Evolutionary conservation across 2,797 vertebrate genomes (phyloP).

Genomic region (Cryptoblepharus egeriae): DNA sequence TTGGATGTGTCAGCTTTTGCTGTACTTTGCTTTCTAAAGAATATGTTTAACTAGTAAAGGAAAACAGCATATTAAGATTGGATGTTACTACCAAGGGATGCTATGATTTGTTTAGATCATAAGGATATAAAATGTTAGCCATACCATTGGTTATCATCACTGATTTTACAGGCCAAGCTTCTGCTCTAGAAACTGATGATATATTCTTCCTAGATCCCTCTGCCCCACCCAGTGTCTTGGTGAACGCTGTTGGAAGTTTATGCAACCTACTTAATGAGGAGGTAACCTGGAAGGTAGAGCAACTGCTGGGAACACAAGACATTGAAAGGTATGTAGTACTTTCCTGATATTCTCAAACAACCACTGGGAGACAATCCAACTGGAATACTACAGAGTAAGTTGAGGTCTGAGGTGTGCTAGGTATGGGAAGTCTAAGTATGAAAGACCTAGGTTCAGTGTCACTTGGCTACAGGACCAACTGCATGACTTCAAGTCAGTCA

Average conservation of each 20-base stretch:
- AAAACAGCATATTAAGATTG: not conserved
- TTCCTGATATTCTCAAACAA: not conserved
- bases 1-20: too few relatives aligned
- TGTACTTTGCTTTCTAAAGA: not conserved
- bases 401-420: not conserved
- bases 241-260: slow-evolving; percentile 82
- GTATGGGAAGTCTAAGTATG: too few relatives aligned
- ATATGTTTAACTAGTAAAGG: not conserved
- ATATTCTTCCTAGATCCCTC: slow-evolving; percentile 79
- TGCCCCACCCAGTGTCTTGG: slow-evolving; percentile 80
- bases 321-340: slow-evolving; percentile 82
- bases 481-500: too few relatives aligned
- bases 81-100: not conserved
- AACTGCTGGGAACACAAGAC: slow-evolving; percentile 83
- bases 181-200: not conserved
- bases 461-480: too few relatives aligned
- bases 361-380: not conserved
- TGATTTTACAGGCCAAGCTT: not conserved
- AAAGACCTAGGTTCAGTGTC: too few relatives aligned
- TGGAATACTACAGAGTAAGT: not conserved
- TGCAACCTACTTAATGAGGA: slow-evolving; percentile 70
- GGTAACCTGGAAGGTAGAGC: slow-evolving; percentile 72
- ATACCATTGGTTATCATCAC: not conserved
- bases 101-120: not conserved
- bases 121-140: not conserved